Evolutionary conservation across 2,797 vertebrate species (phyloP).

Genomic region (Urocyon cinereoargenteus): DNA sequence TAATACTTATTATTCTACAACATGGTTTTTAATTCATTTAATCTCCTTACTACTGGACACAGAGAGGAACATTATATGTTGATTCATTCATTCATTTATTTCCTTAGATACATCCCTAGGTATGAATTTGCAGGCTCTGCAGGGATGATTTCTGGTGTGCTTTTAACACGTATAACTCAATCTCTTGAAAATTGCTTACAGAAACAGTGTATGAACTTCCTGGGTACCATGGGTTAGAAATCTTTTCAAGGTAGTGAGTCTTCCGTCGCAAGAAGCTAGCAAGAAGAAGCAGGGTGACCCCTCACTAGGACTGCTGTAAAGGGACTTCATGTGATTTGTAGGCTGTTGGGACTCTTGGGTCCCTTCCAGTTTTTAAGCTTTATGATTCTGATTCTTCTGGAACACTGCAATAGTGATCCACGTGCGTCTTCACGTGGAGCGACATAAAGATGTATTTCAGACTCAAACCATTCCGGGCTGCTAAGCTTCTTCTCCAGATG

Average conservation of each 20-base stretch:
- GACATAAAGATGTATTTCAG: constrained; percentile 69
- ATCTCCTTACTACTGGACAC: background rate
- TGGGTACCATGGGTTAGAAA: background rate
- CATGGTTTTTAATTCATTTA: background rate
- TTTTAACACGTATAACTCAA: background rate
- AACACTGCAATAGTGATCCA: background rate
- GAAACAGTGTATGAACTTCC: background rate
- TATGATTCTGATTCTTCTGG: background rate
- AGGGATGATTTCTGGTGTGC: background rate
- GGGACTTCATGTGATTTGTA: background rate
- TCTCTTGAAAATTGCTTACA: background rate
- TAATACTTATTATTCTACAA: constrained; percentile 38
- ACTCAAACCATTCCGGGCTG: constrained; percentile 67
- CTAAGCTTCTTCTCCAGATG: constrained; percentile 63
- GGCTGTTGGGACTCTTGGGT: background rate
- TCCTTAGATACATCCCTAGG: background rate
- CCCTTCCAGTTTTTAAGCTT: background rate
- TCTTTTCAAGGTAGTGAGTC: background rate
- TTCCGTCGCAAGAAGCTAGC: background rate
- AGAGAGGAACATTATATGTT: background rate
- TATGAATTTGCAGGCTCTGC: background rate
- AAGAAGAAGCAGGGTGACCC: background rate
- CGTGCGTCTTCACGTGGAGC: background rate
- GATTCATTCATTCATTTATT: background rate
- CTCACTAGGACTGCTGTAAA: background rate